Evolutionary conservation across 1,140 invertebrate species (phyloP).

Genomic region (Trinorchestia longiramus): DNA sequence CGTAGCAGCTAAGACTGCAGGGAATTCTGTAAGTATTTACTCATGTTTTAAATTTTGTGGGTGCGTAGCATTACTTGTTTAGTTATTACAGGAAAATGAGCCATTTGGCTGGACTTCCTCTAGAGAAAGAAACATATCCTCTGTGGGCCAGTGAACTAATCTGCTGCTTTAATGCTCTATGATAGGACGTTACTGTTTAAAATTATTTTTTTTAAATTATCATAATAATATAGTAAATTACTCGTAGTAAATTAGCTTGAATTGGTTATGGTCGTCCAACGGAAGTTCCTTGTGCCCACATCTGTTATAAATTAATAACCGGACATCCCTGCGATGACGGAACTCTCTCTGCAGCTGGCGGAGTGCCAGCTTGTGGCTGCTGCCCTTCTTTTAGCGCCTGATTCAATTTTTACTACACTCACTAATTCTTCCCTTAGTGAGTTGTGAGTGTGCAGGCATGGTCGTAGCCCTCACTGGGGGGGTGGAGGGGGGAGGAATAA

Average conservation of each 20-base stretch:
- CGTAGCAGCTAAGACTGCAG: not conserved
- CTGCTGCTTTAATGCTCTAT: not conserved
- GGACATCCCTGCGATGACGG: not conserved
- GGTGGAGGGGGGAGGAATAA: too few species aligned
- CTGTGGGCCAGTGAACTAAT: not conserved
- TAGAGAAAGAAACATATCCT: not conserved
- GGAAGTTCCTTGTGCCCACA: not conserved
- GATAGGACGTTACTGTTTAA: too few species aligned
- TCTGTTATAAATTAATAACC: not conserved
- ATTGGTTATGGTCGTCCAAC: not conserved
- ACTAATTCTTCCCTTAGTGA: not conserved
- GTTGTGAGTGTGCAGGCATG: not conserved
- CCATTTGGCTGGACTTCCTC: not conserved
- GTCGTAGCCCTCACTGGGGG: not conserved
- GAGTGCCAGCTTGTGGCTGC: not conserved
- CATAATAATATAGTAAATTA: not conserved
- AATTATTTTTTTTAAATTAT: too few species aligned
- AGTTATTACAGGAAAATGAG: not conserved
- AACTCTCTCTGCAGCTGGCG: not conserved
- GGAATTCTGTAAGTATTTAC: not conserved
- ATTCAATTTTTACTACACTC: not conserved
- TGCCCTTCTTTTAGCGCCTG: not conserved
- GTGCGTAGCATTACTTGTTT: not conserved
- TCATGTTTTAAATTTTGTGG: not conserved
- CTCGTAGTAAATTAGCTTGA: not conserved